A percentile compares a stretch with the other conserved stretches of the same genome.
phyloP scores from a whole-genome alignment of 2,888 invertebrate genomes.

The Sisyra nigra region DNA sequence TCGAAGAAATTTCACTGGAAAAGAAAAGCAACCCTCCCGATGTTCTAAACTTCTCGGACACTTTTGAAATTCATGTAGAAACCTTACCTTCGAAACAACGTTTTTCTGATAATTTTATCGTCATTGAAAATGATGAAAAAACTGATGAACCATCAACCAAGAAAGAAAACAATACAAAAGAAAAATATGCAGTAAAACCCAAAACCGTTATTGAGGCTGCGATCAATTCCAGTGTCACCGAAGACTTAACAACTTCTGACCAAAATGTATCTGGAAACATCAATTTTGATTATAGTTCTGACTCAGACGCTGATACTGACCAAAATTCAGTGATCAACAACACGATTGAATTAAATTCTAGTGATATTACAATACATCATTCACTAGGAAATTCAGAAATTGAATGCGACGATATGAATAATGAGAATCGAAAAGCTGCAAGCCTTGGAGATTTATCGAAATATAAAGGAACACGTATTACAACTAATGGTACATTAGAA shows the following conservation, averaged over 20 bases:
- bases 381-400: slow-evolving; percentile 39
- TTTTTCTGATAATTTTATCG: slow-evolving; percentile 29
- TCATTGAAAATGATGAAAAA: slow-evolving; percentile 29
- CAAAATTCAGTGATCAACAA: slow-evolving; percentile 29
- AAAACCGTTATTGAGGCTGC: slow-evolving; percentile 11
- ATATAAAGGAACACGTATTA: slow-evolving; percentile 34
- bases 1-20: slow-evolving; percentile 30
- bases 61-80: no score
- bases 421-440: slow-evolving; percentile 54
- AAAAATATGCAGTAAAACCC: slow-evolving; percentile 20
- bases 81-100: no score
- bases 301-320: slow-evolving; percentile 33
- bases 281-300: slow-evolving; percentile 24
- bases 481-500: slow-evolving; percentile 41
- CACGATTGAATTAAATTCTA: slow-evolving; percentile 56
- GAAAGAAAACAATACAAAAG: slow-evolving; percentile 29
- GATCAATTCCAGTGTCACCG: slow-evolving; percentile 2
- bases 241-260: slow-evolving; percentile 10
- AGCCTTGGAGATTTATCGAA: slow-evolving; percentile 65
- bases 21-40: slow-evolving; percentile 12
- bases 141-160: slow-evolving; percentile 30
- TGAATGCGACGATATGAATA: slow-evolving; percentile 35
- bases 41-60: no score
- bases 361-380: slow-evolving; percentile 59
- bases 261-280: slow-evolving; percentile 15